Base-by-base conservation (phyloP, 1,140 invertebrate species). In the Penaeus vannamei region DNA sequence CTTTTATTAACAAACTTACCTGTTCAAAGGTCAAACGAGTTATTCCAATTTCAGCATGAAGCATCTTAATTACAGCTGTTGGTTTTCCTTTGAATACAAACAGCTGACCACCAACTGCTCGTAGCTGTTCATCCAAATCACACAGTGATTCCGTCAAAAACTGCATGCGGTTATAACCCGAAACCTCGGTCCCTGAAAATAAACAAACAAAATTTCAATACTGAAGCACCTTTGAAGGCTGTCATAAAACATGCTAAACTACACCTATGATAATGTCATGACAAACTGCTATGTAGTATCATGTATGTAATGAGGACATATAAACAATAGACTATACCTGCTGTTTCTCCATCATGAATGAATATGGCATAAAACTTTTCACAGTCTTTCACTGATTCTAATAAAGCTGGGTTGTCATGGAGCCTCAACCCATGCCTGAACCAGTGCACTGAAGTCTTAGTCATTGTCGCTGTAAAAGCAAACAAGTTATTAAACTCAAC, bases 371-470 rank as follows among this genome's bases (percentile, higher is more conserved):
- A 93, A 0, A 93, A 93, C 60, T 92, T 91, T 85, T 91, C 92
- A n/a, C 86, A 92, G 81, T 95, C 93, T 66, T 94, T 92, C 0
- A 95, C 90, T 0, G 95, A 95, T 42, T 94, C 93, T 22, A 95
- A 91, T n/a, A 96, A 89, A 0, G 96, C 94, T 2, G 96, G 95
- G 93, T 96, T 96, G 92, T 96, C 96, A 92, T 96, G 96, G 1
- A 97, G 93, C 22, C 96, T 93, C 32, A 96, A 92, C 7, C 96
- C 96, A 93, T 96, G 95, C 0, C 96, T 94, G 92, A 96, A 96
- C 96, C 96, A 96, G 32, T 95, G 93, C n/a, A 95, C 93, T 12
- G 92, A 86, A n/a, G 86, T 36, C 80, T 85, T 85, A 14, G 29
- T 59, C 88, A 77, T 91, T 12, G 5, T 60, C 59, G 60, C 53